Evolutionary conservation across 2,888 invertebrate species (phyloP), one percentile per base, ranked within the genome.

Genomic region (Leptinotarsa rubiginosa): DNA sequence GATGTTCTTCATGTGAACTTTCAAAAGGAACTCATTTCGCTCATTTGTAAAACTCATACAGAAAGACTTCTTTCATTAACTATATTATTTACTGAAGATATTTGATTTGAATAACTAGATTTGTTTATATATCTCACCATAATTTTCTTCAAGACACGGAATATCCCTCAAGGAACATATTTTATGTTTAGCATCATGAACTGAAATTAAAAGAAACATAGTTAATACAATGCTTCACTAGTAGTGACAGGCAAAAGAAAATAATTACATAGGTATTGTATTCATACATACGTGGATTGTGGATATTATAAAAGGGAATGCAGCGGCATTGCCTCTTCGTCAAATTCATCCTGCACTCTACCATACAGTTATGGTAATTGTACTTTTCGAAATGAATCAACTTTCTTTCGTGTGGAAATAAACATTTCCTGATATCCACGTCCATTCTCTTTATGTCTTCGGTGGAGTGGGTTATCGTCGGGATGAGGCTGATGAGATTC

Each of bases 301-400:
- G 86, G 0, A 90, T 89, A 74, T 90, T 89, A 81, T 89, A 91
- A 74, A 89, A 88, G 0, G 93, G 93, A 1, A 92, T 85, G 83
- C 94, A 94, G 12, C 90, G 89, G 80, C 94, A 94, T 1, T 84
- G 78, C 4, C 84, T 82, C 22, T 86, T 86, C 0, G 90, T 86
- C 59, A 90, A 83, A 56, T 86, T 84, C 20, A 90, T 87, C 50
- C 91, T 89, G 80, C 92, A 91, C 78, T 90, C 90, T 1, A 89
- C 88, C 87, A 93, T 88, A 80, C 94, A 94, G 84, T 94, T 94
- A 76, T 91, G 90, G 75, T 91, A 92, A 0, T 92, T 91, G 81
- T 93, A 93, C 7, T 88, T 87, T 5, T 70, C 75, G 70, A 84
- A 84, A 74, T 82, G 79, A 83, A 78, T 85, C 80, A 85, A 87